A percentile compares a stretch with the other conserved stretches of the same genome.
These are phyloP conservation scores for Lycocerus yunnanus DNA, from an alignment of 2,888 invertebrate species.

Conservation along the genomic window DNA sequence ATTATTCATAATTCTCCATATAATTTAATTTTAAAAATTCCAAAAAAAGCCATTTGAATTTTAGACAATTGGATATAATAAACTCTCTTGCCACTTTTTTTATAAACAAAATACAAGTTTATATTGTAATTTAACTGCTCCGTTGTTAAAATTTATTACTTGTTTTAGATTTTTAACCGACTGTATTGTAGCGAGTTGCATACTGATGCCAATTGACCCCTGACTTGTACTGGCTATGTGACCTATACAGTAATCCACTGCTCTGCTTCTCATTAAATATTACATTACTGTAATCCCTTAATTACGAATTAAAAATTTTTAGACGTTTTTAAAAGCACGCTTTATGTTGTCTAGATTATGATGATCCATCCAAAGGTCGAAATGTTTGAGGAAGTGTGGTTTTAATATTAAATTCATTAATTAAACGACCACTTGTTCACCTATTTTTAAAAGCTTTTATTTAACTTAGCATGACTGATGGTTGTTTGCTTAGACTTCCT, in stretches of 20 bases:
- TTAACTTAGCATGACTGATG: too few species aligned
- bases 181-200: conserved; percentile 21
- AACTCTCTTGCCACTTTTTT: too few species aligned
- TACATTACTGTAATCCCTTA: conserved; percentile 24
- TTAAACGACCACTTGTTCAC: neutral
- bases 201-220: conserved; percentile 30
- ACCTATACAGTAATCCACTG: conserved; percentile 28
- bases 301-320: conserved; percentile 17
- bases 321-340: neutral
- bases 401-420: neutral
- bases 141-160: neutral
- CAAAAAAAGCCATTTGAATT: too few species aligned
- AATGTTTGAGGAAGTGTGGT: neutral
- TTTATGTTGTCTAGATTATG: neutral
- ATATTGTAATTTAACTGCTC: neutral
- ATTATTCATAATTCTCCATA: too few species aligned
- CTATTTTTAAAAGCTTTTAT: neutral
- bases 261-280: conserved; percentile 18
- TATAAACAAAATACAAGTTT: neutral
- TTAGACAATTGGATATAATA: too few species aligned
- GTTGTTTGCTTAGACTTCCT: too few species aligned
- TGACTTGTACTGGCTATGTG: conserved; percentile 25
- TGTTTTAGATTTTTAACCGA: neutral
- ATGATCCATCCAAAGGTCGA: neutral
- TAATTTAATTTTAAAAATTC: too few species aligned